A percentile compares a stretch with the other conserved stretches of the same genome.
phyloP scores from a whole-genome alignment of 2,888 invertebrate species.

The Athrips mouffetella region DNA sequence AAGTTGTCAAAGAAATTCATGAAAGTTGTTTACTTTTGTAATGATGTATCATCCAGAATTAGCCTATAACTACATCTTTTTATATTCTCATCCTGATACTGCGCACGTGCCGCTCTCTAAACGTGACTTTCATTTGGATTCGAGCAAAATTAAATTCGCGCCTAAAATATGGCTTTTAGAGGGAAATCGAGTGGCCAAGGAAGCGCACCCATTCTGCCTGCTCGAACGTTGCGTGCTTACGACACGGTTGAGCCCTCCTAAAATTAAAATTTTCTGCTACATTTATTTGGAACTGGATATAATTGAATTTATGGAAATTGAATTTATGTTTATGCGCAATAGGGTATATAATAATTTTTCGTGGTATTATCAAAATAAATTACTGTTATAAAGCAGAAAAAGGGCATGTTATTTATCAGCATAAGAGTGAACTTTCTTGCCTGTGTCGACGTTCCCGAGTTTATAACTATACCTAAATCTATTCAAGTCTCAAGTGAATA shows the following conservation, averaged over 20 bases:
- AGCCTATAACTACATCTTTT: background rate
- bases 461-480: too few species aligned
- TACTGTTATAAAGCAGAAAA: too few species aligned
- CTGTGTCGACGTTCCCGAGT: too few species aligned
- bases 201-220: slow-evolving; percentile 25
- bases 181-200: slow-evolving; percentile 54
- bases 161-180: slow-evolving; percentile 54
- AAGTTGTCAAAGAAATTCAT: too few species aligned
- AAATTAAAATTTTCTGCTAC: slow-evolving; percentile 10
- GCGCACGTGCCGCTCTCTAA: slow-evolving; percentile 62
- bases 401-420: too few species aligned
- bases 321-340: slow-evolving; percentile 16
- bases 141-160: slow-evolving; percentile 68
- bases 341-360: too few species aligned
- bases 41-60: background rate
- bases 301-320: slow-evolving; percentile 19
- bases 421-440: too few species aligned
- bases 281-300: slow-evolving; percentile 15
- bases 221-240: background rate
- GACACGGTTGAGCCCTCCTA: background rate
- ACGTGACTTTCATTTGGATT: slow-evolving; percentile 72
- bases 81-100: slow-evolving; percentile 25
- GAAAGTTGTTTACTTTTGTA: too few species aligned
- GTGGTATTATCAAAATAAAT: too few species aligned
- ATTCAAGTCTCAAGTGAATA: too few species aligned